phyloP scores from a whole-genome alignment of 1,140 invertebrate species.

The Archivesica marissinica region DNA sequence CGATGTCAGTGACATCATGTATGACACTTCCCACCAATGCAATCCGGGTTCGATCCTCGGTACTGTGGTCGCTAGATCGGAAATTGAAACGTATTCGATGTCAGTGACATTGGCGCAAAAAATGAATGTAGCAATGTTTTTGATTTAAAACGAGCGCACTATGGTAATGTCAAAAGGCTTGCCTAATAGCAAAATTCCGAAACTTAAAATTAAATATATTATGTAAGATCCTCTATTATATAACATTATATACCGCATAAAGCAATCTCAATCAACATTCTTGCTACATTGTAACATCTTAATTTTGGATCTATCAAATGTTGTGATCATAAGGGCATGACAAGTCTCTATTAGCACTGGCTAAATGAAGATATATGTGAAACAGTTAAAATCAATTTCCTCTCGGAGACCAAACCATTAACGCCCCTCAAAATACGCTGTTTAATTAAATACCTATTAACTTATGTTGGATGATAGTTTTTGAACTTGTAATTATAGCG shows the following conservation, averaged over 20 bases:
- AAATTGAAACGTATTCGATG: too few relatives aligned
- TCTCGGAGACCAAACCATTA: background rate
- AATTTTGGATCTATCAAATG: conserved; percentile 2
- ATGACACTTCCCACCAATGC: too few relatives aligned
- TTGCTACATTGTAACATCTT: conserved; percentile 16
- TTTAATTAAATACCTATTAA: conserved; percentile 32
- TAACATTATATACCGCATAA: conserved; percentile 21
- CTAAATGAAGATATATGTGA: conserved; percentile 29
- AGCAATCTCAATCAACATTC: conserved; percentile 4
- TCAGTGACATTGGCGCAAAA: too few relatives aligned
- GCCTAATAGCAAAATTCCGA: too few relatives aligned
- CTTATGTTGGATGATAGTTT: background rate
- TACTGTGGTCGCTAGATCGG: too few relatives aligned
- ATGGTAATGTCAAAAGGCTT: too few relatives aligned
- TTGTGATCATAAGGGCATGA: conserved; percentile 14
- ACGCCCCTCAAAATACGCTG: background rate
- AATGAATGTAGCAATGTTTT: too few relatives aligned
- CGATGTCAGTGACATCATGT: too few relatives aligned
- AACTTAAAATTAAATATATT: too few relatives aligned
- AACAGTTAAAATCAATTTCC: conserved; percentile 42
- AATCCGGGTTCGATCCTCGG: too few relatives aligned
- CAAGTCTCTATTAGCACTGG: background rate
- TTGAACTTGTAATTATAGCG: background rate
- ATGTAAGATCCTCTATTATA: too few relatives aligned
- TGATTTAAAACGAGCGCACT: too few relatives aligned